Conservation (phyloP, 2,113 vertebrate genomes). For the Pampusana beccarii region DNA sequence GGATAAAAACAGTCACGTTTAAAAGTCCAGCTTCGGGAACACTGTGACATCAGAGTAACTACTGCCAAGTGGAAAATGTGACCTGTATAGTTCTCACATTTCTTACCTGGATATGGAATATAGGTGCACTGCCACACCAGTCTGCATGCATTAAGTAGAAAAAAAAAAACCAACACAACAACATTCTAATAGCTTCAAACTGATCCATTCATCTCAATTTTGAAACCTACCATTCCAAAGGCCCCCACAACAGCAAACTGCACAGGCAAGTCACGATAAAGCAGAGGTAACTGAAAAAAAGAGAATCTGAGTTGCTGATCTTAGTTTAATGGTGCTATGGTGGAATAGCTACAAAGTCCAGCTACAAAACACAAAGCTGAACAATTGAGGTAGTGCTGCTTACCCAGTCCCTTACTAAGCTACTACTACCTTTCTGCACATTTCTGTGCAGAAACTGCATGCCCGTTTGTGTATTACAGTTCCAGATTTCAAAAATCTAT, state of each 20-base stretch:
- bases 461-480: background rate
- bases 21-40: background rate
- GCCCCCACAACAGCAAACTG: background rate
- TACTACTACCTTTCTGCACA: background rate
- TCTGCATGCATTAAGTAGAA: background rate
- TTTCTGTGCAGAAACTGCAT: background rate
- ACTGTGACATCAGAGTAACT: background rate
- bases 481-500: background rate
- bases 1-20: background rate
- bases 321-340: background rate
- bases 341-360: background rate
- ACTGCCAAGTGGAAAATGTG: background rate
- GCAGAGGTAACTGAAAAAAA: background rate
- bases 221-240: background rate
- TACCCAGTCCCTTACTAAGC: background rate
- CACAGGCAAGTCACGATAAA: rapidly evolving
- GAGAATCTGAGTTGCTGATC: background rate
- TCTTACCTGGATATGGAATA: background rate
- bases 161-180: too few species aligned
- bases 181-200: background rate
- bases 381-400: background rate
- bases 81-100: background rate
- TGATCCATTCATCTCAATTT: background rate
- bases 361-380: background rate
- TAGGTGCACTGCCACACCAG: background rate